Conservation (phyloP, 2,888 invertebrate genomes). For the Litoditis marina region DNA sequence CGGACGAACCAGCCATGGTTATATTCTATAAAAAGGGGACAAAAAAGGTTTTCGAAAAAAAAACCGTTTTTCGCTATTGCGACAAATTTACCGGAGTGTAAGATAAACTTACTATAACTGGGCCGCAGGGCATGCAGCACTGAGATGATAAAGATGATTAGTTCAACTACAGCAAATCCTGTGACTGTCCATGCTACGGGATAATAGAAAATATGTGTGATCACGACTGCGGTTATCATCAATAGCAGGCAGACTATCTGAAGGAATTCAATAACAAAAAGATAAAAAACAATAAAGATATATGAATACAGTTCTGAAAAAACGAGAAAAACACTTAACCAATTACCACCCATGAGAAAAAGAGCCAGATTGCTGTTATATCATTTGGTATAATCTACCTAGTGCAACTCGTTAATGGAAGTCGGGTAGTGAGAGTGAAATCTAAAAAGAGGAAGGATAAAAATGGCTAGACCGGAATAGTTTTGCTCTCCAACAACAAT, state of each 20-base stretch:
- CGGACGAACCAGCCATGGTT: too few relatives aligned
- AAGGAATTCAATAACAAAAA: not conserved
- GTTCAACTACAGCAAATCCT: constrained; percentile 4
- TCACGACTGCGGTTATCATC: constrained; percentile 4
- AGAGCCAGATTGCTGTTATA: too few relatives aligned
- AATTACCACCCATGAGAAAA: too few relatives aligned
- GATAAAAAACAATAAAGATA: not conserved
- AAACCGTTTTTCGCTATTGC: not conserved
- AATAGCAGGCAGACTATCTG: constrained; percentile 4
- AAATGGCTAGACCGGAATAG: not conserved
- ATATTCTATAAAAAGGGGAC: not conserved
- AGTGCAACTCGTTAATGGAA: too few relatives aligned
- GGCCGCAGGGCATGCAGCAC: constrained; percentile 13
- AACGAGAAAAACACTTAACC: too few relatives aligned
- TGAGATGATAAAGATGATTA: constrained; percentile 9
- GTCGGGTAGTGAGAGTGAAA: not conserved
- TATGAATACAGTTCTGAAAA: too few relatives aligned
- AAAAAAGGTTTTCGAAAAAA: not conserved
- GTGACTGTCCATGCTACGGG: not conserved
- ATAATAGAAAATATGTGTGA: not conserved
- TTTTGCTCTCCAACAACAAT: not conserved
- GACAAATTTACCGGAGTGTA: not conserved
- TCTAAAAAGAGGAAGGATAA: not conserved
- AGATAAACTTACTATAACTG: constrained; percentile 2
- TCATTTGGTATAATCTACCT: too few relatives aligned